These are phyloP conservation scores for Crocallis elinguaria DNA, from an alignment of 2,888 invertebrate genomes.

Conservation along the genomic window DNA sequence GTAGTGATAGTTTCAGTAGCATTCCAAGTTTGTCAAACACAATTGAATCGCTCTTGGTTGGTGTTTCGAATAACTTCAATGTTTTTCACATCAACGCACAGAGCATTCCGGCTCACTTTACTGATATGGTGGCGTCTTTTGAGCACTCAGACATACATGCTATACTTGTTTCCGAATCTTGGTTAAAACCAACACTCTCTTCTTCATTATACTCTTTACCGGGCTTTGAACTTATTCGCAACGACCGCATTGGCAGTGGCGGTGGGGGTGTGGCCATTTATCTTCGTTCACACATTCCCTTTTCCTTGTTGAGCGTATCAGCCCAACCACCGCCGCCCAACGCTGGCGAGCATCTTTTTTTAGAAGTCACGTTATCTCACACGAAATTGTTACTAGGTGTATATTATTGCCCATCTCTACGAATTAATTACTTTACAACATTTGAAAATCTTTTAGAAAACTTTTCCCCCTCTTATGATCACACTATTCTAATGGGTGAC, in stretches of 20 bases:
- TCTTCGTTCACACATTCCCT: slow-evolving; percentile 4
- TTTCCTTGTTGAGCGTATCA: not conserved
- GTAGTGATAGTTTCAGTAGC: slow-evolving; percentile 13
- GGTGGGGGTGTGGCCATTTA: no score
- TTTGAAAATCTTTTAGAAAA: slow-evolving; percentile 17
- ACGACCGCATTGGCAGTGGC: not conserved
- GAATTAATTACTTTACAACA: slow-evolving; percentile 2
- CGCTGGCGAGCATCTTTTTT: no score
- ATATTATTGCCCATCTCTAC: not conserved
- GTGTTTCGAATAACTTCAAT: slow-evolving; percentile 9
- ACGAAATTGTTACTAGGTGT: slow-evolving; percentile 2
- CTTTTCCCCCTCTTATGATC: slow-evolving; percentile 3
- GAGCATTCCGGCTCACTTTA: slow-evolving; percentile 10
- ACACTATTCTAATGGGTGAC: slow-evolving; percentile 21
- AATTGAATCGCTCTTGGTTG: not conserved
- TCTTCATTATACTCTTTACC: no score
- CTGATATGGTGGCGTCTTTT: slow-evolving; percentile 17
- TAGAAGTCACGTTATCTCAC: not conserved
- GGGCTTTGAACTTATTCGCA: not conserved
- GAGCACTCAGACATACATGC: not conserved
- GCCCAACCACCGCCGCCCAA: no score
- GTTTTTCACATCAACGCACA: slow-evolving; percentile 13
- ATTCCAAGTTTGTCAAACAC: slow-evolving; percentile 2
- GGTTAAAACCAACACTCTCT: no score
- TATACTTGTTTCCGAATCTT: not conserved